Evolutionary conservation across 1,140 invertebrate species (phyloP), one percentile per base, ranked within the genome.

Genomic region (Hormaphis cornu): DNA sequence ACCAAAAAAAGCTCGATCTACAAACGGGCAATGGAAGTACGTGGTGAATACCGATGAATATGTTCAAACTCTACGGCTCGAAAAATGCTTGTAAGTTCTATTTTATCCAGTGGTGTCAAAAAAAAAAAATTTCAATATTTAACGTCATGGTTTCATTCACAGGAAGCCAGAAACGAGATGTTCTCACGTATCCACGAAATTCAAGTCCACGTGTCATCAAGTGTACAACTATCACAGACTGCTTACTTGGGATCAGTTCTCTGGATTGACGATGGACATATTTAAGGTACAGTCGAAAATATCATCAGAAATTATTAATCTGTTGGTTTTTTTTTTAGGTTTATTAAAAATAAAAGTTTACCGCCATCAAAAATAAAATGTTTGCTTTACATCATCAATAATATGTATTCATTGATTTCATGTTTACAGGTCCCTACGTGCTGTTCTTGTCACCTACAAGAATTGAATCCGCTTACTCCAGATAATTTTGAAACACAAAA

Each of bases 181-280:
- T 73, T 88, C 86, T 7, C 91, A 89, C 75, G 81, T 92, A 22
- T 86, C 88, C 0, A 87, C 88, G 48, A 89, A 89, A 70, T 89
- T 90, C 75, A 85, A 87, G 69, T 91, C 90, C 0, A 86, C 87
- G 58, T 93, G 90, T 74, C 82, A 85, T 3, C 90, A 93, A 82
- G 85, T 93, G 1, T 90, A 89, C 76, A 91, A 91, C 75, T 91
- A 91, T 74, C 90, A 93, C 76, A 81, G 90, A n/a, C 79, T 93
- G 6, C 74, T 93, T 1, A 90, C 89, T 1, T 93, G 90, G 88
- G 89, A 91, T 74, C 85, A 87, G 48, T 84, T 86, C 35, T 81
- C 86, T 28, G 90, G 90, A 8, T 80, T 93, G 1, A 89, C 91
- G 73, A 89, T 92, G 82, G 90, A 93, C 75, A 89, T 91, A 44